Percentiles rank a stretch among this genome's conserved stretches.
These are phyloP conservation scores for Plutomurus gul DNA, from an alignment of 1,140 invertebrate genomes.

Conservation along the genomic window DNA sequence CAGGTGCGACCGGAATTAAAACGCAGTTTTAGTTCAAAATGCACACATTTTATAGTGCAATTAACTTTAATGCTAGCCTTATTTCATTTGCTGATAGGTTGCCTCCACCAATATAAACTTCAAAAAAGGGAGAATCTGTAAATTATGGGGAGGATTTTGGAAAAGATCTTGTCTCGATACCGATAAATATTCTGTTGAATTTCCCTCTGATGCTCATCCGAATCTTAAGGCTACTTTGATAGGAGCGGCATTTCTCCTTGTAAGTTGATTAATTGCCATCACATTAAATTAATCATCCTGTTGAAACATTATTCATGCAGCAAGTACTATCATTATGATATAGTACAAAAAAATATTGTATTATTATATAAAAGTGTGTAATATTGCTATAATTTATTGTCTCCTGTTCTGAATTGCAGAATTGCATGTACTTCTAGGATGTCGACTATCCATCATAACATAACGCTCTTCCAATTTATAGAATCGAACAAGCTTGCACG, in stretches of 20 bases:
- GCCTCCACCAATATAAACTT: background rate
- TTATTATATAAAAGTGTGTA: too few species aligned
- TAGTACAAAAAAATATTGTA: too few species aligned
- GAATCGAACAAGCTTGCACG: background rate
- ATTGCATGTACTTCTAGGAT: constrained; percentile 20
- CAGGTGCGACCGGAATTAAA: too few species aligned
- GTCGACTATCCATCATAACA: too few species aligned
- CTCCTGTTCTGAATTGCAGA: background rate
- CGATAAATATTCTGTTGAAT: background rate
- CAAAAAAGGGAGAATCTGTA: background rate
- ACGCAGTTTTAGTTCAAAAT: background rate
- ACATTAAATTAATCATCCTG: background rate
- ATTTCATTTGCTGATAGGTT: too few species aligned
- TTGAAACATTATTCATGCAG: background rate
- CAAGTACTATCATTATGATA: too few species aligned
- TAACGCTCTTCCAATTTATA: background rate
- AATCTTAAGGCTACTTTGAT: constrained; percentile 16
- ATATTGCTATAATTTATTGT: too few species aligned
- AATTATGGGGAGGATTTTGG: constrained; percentile 15
- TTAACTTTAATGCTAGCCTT: too few species aligned
- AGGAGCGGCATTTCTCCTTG: constrained; percentile 3
- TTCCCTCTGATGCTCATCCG: background rate
- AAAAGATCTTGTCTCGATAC: background rate
- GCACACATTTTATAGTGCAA: background rate
- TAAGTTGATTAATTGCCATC: background rate